Conservation (phyloP, 2,888 invertebrate genomes). For the Eutolmus rufibarbis region DNA sequence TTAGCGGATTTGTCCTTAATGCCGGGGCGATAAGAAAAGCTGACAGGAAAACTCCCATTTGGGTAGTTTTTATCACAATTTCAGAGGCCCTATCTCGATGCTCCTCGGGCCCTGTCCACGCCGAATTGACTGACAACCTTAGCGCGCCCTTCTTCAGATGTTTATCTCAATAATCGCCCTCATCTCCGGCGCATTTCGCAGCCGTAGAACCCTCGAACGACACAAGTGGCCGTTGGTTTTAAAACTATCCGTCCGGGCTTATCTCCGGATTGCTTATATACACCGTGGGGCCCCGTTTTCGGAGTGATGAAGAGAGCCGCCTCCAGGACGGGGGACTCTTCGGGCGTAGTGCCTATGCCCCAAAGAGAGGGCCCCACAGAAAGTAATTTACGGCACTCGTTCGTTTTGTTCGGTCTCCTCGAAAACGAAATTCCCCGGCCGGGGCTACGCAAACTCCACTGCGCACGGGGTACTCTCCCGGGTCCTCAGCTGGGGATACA, state of each 20-base stretch:
- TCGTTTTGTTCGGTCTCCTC: background rate
- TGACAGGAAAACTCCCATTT: background rate
- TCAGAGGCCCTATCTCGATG: background rate
- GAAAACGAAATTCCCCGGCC: background rate
- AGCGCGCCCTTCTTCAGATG: slow-evolving; percentile 5
- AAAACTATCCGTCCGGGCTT: background rate
- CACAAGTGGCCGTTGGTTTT: slow-evolving; percentile 20
- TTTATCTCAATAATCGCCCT: slow-evolving; percentile 30
- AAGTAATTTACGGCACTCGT: background rate
- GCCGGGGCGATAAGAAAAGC: background rate
- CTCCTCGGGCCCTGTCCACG: background rate
- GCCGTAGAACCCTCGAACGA: background rate
- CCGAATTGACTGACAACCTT: slow-evolving; percentile 14
- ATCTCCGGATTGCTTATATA: background rate
- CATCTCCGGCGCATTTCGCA: slow-evolving; percentile 11
- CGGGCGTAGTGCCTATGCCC: background rate
- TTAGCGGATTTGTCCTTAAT: background rate
- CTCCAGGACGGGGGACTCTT: background rate
- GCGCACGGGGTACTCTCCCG: slow-evolving; percentile 20
- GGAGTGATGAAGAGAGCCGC: background rate
- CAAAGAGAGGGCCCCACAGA: background rate
- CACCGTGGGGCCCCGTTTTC: background rate
- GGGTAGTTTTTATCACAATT: background rate
- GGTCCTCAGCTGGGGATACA: slow-evolving; percentile 4
- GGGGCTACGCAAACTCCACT: slow-evolving; percentile 24